Conservation (phyloP, 2,797 vertebrate species). For the Crenichthys baileyi region DNA sequence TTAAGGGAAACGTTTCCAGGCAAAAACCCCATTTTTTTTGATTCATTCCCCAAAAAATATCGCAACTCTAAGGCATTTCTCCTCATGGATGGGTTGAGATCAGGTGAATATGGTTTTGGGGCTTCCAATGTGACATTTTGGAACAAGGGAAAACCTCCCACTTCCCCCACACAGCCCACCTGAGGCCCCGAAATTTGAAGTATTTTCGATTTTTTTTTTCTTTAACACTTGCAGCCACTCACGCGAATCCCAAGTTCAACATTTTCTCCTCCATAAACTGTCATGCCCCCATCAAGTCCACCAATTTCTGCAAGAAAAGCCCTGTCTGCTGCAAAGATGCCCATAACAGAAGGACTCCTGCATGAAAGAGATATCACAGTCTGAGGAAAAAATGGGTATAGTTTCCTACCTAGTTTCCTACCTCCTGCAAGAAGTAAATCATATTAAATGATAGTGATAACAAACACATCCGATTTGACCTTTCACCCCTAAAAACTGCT, state of each 20-base stretch:
- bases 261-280: slow-evolving; percentile 82
- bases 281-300: slow-evolving; percentile 79
- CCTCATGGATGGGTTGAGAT: slow-evolving; percentile 84
- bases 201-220: no score
- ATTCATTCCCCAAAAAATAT: slow-evolving; percentile 93
- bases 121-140: slow-evolving; percentile 87
- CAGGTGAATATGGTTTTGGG: slow-evolving; percentile 89
- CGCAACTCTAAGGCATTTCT: slow-evolving; percentile 91
- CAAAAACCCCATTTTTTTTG: slow-evolving; percentile 88
- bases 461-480: background rate
- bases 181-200: no score
- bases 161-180: slow-evolving; percentile 93
- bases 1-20: slow-evolving; percentile 90
- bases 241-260: slow-evolving; percentile 83
- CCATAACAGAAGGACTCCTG: slow-evolving; percentile 84
- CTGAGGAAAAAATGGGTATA: background rate
- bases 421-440: background rate
- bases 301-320: slow-evolving; percentile 80
- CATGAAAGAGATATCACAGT: background rate
- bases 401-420: no score
- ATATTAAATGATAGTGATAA: no score
- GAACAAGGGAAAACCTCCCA: slow-evolving; percentile 92
- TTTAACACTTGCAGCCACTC: slow-evolving; percentile 22
- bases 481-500: no score
- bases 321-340: slow-evolving; percentile 81